Evolutionary conservation across 2,113 vertebrate species (phyloP).

Genomic region (Grallaria varia): DNA sequence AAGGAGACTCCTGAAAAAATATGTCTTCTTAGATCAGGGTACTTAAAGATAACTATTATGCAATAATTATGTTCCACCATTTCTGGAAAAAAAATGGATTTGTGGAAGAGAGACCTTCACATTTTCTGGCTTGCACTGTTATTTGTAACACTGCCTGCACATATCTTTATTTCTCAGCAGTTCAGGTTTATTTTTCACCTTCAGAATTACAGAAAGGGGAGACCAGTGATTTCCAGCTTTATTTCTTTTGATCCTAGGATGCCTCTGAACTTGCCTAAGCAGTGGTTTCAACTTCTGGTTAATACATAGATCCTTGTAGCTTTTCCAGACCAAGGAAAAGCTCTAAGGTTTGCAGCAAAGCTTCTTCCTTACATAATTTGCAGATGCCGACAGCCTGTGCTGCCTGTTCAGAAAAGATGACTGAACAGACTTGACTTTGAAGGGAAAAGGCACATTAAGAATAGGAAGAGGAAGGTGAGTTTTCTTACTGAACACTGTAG

Average conservation of each 20-base stretch:
- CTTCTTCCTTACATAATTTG: background rate
- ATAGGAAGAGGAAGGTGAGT: background rate
- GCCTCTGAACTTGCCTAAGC: background rate
- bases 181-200: background rate
- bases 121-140: background rate
- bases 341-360: background rate
- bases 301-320: background rate
- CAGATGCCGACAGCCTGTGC: background rate
- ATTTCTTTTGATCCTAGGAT: background rate
- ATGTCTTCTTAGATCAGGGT: background rate
- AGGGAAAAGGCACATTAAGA: background rate
- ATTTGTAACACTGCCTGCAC: rapidly evolving
- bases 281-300: background rate
- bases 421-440: background rate
- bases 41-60: background rate
- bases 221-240: background rate
- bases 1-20: background rate
- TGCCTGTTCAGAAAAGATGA: background rate
- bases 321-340: background rate
- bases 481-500: background rate
- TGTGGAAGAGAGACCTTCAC: background rate
- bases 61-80: background rate
- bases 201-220: background rate
- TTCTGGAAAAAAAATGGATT: background rate
- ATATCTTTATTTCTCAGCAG: background rate